Evolutionary conservation across 2,113 vertebrate genomes (phyloP), one percentile per base, ranked within the genome.

Genomic region (Seriola aureovittata): DNA sequence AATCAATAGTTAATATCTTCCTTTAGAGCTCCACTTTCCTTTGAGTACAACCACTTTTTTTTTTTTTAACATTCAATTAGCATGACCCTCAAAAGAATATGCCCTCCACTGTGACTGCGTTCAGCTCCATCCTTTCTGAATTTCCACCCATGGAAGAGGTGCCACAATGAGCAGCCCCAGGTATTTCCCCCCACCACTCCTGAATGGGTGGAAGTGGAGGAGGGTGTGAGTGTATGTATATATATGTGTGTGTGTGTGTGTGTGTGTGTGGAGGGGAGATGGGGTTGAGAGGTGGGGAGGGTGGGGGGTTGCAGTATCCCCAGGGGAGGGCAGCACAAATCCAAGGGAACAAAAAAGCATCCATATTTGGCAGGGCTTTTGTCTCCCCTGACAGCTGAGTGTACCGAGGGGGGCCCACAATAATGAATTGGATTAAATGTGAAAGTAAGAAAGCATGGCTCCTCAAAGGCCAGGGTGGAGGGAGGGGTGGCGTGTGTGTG

Each of bases 341-440:
- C 91, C 85, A 71, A 78, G 80, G 84, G 90, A 93, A 95, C 86
- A 93, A 94, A 95, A 92, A 92, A 72, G 81, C 92, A 93, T 94
- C 94, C 91, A 89, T 92, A 91, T 93, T 93, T 92, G 93, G 92
- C 90, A 93, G 83, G n/a, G 88, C 91, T 90, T 94, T 95, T 95
- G 93, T 95, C 89, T 92, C 87, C 79, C 74, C 85, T 91, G 93
- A 93, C 94, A 92, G 93, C 88, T 78, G 83, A 93, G 89, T 76
- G 93, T 82, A 92, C 75, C 54, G 50, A 87, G 77, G 88, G 88
- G 87, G 91, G 67, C 55, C 60, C 23, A 0, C 67, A 80, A 85
- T 93, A 94, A 95, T 94, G 92, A 94, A 94, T 93, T 94, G 90
- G 91, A 94, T 95, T 95, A 94, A 94, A 94, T 80, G 91, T 91